Base-by-base conservation (phyloP, 1,140 invertebrate genomes). In the Musca vetustissima region DNA sequence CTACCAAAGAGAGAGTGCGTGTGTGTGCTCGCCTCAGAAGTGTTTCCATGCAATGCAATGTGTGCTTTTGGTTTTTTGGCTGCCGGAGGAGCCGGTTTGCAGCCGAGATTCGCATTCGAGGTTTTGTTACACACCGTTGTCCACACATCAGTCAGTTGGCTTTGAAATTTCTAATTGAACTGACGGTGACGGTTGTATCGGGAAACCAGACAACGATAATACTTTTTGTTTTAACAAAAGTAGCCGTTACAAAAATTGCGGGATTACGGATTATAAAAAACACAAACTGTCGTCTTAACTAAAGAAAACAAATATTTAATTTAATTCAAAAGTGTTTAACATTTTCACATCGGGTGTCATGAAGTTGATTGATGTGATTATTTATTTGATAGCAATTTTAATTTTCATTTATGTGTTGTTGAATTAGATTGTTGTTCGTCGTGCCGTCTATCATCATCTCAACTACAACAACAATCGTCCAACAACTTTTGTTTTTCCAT, bases 311-410 rank as follows among this genome's bases (percentile, higher is more conserved):
- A 61, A 24, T 17, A 61, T 61, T 25, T 61, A 61, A 24, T 22
- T 28, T 22, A 25, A 52, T 52, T 52, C 22, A 4, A 52, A 19
- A 19, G 57, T 61, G 57, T n/a, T 61, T 25, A n/a, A 61, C 4
- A 7, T 52, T n/a, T 52, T 9, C 49, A 43, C 25, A 36, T 36
- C 24, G 52, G 28, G 61, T 78, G 78, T 73, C 76, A 80, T 80
- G 78, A 80, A 80, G 76, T 74, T 80, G 76, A 78, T 80, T 77
- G 78, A 80, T 71, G 78, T 80, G 73, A 80, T 80, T 75, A 74
- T 78, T 66, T 80, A 80, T 66, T 70, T 80, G 74, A 80, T 80
- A 75, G 74, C 75, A 65, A 71, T 80, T 73, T 74, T 80, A 71
- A 78, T 80, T 67, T 80, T 80, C 72, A 73, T 80, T 67, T 80